Evolutionary conservation across 2,797 vertebrate species (phyloP).

Genomic region (Molossus molossus): DNA sequence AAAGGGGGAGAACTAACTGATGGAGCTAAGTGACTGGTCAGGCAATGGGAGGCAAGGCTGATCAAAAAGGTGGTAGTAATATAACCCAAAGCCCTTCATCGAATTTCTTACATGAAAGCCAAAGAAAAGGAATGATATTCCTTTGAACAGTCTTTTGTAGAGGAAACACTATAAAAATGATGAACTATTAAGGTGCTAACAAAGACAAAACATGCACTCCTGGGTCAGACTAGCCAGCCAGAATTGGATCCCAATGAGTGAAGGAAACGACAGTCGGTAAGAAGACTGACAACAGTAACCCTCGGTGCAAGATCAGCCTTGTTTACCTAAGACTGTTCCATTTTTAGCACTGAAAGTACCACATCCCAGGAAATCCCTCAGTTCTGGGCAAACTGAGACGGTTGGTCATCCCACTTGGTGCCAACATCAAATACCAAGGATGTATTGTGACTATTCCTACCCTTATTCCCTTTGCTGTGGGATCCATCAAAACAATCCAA

Average conservation of each 20-base stretch:
- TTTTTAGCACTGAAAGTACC: background rate
- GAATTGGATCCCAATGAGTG: background rate
- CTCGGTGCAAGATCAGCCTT: too few relatives aligned
- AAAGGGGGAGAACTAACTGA: background rate
- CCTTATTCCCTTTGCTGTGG: background rate
- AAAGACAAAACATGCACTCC: background rate
- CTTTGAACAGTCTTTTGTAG: background rate
- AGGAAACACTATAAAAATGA: background rate
- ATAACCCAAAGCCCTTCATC: background rate
- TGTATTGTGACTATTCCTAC: background rate
- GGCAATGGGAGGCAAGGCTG: background rate
- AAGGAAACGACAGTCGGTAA: background rate
- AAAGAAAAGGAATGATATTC: conserved; percentile 2
- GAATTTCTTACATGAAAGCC: background rate
- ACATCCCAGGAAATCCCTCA: background rate
- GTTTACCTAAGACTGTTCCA: background rate
- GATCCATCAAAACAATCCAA: background rate
- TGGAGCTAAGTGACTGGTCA: background rate
- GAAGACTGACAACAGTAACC: background rate
- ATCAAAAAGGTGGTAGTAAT: background rate
- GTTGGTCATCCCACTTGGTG: background rate
- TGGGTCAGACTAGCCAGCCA: background rate
- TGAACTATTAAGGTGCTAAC: background rate
- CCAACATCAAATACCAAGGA: background rate
- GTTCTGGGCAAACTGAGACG: background rate